Conservation (phyloP, 2,888 invertebrate species). For the Lepeophtheirus nordmannii region DNA sequence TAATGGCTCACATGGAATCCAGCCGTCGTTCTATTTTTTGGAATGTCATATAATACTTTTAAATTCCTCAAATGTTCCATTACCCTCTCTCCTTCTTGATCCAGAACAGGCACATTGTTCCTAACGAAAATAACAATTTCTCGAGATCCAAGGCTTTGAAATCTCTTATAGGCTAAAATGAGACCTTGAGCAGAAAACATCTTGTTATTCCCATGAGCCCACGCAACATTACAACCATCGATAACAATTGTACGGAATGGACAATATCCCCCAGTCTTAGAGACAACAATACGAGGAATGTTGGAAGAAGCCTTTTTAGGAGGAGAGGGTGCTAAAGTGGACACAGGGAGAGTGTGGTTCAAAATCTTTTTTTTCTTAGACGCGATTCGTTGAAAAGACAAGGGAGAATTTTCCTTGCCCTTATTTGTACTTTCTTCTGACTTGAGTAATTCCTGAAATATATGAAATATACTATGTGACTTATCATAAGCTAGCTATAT, state of each 20-base stretch:
- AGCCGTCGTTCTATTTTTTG: conserved; percentile 10
- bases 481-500: no score
- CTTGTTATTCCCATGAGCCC: conserved; percentile 1
- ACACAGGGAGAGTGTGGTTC: not conserved
- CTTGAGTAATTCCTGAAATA: not conserved
- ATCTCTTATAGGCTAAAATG: not conserved
- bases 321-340: not conserved
- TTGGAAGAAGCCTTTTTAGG: not conserved
- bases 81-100: not conserved
- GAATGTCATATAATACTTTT: not conserved
- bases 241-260: conserved; percentile 10
- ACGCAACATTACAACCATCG: conserved; percentile 12
- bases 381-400: not conserved
- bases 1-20: not conserved
- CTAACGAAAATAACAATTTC: conserved; percentile 16
- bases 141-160: not conserved
- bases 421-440: not conserved
- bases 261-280: not conserved
- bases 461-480: no score
- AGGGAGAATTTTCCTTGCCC: not conserved
- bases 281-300: not conserved
- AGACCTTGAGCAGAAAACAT: not conserved
- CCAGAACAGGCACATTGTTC: not conserved
- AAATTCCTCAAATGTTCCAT: conserved; percentile 1
- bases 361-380: not conserved